Evolutionary conservation across 2,797 vertebrate species (phyloP), one percentile per base, ranked within the genome.

Genomic region (Girardinus metallicus): DNA sequence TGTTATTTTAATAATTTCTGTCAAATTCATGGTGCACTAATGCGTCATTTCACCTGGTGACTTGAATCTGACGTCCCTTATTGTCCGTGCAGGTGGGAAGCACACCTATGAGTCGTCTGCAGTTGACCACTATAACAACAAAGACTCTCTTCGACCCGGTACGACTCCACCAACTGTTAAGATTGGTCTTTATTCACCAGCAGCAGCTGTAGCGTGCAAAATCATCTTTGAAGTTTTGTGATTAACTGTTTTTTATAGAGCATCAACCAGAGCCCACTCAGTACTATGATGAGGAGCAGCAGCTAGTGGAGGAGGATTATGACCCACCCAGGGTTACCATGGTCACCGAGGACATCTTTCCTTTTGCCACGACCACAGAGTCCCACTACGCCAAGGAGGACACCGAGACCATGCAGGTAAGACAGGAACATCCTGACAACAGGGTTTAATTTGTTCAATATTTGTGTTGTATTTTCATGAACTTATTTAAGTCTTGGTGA

Each of bases 341-440:
- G 95, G 93, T 96, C 78, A 96, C 96, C 0, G 95, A 95, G 81
- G 95, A 96, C 62, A 76, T 86, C 16, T 94, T 93, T 82, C 92
- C 93, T 0, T 96, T 94, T 34, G 74, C 85, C 77, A 88, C 93
- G 79, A 93, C 93, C 26, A 80, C 91, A 0, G 94, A 96, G 84
- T 92, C 95, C 18, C 95, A 95, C 92, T 95, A 95, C 23, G 96
- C 94, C 81, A 95, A 95, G 85, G 92, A 95, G 86, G 94, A 95
- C 90, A 95, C 78, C 2, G 89, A 96, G 78, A 93, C 87, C 26
- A 93, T 95, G 49, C 88, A 94, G 90, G 90, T 95, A 78, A 4
- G 74, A 36, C 15, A 0, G 34, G 7, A 68, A 53, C n/a, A 31
- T 13, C 23, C 15, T 73, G 39, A 36, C 10, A 43, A 3, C 47